Evolutionary conservation across 2,797 vertebrate genomes (phyloP).

Genomic region (Aldrovandia affinis): DNA sequence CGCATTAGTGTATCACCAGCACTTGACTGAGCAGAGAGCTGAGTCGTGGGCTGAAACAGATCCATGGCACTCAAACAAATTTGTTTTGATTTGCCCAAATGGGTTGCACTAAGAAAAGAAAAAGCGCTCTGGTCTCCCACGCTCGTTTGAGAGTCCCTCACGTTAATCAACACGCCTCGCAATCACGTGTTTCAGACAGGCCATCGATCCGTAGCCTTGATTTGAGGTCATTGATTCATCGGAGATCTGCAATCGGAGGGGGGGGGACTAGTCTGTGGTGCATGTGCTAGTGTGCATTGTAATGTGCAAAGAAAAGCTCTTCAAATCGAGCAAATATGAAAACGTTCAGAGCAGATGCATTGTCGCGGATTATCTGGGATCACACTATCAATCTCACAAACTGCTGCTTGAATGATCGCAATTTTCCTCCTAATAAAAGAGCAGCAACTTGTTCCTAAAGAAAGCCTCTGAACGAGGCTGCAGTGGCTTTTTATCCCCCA

Average conservation of each 20-base stretch:
- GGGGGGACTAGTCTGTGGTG: neutral
- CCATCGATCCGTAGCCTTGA: slow-evolving; percentile 12
- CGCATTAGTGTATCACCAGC: neutral
- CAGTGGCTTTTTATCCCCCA: slow-evolving; percentile 40
- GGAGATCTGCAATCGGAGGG: neutral
- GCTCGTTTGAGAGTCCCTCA: slow-evolving; percentile 63
- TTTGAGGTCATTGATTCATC: neutral
- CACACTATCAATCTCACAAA: slow-evolving; percentile 35
- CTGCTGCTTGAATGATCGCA: slow-evolving; percentile 33
- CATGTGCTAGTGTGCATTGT: neutral
- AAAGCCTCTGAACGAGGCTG: slow-evolving; percentile 34
- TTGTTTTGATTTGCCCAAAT: neutral
- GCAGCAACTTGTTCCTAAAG: slow-evolving; percentile 9
- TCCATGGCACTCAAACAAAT: neutral
- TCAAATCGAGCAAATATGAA: slow-evolving; percentile 10
- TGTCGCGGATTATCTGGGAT: slow-evolving; percentile 35
- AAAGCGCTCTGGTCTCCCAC: slow-evolving; percentile 46
- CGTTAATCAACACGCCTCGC: slow-evolving; percentile 71
- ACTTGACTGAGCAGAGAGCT: neutral
- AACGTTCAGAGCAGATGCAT: slow-evolving; percentile 29
- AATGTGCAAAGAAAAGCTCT: neutral
- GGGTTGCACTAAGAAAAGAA: neutral
- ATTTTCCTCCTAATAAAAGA: slow-evolving; percentile 34
- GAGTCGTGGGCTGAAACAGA: neutral
- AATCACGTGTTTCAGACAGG: slow-evolving; percentile 66